A percentile compares a stretch with the other conserved stretches of the same genome.
Evolutionary conservation across 1,140 invertebrate genomes (phyloP).

Genomic region (Calephelis nemesis): DNA sequence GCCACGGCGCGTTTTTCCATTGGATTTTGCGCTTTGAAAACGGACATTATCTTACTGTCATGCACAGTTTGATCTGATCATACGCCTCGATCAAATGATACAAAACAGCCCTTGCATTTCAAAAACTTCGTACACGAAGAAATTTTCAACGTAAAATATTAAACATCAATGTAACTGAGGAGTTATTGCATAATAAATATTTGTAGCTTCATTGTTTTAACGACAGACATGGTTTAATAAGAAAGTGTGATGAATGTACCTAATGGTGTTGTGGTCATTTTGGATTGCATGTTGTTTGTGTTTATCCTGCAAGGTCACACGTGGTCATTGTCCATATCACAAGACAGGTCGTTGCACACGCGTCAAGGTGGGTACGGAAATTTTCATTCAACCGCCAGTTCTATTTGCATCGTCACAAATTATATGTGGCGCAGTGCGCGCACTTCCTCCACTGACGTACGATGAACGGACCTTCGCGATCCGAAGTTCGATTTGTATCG

Average conservation of each 20-base stretch:
- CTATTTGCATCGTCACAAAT: slow-evolving; percentile 70
- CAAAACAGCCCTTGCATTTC: slow-evolving; percentile 20
- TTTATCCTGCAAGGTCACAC: slow-evolving; percentile 66
- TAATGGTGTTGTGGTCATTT: slow-evolving; percentile 42
- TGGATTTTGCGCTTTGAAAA: slow-evolving; percentile 74
- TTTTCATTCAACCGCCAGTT: slow-evolving; percentile 69
- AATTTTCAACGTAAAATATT: slow-evolving; percentile 12
- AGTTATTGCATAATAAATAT: slow-evolving; percentile 16
- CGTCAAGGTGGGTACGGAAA: slow-evolving; percentile 66
- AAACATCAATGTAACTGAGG: slow-evolving; percentile 1
- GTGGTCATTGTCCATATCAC: slow-evolving; percentile 58
- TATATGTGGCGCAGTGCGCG: slow-evolving; percentile 56
- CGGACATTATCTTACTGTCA: slow-evolving; percentile 55
- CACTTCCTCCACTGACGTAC: slow-evolving; percentile 70
- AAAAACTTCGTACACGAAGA: slow-evolving; percentile 13
- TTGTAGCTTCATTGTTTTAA: slow-evolving; percentile 13
- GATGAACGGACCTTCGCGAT: slow-evolving; percentile 55
- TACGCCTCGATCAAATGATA: slow-evolving; percentile 31
- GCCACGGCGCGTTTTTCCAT: slow-evolving; percentile 77
- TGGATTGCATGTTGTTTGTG: slow-evolving; percentile 30
- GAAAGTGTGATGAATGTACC: slow-evolving; percentile 44
- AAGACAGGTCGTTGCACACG: slow-evolving; percentile 68
- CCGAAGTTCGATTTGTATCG: slow-evolving; percentile 36
- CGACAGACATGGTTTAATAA: slow-evolving; percentile 18
- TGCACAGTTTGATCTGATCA: slow-evolving; percentile 60